phyloP scores from a whole-genome alignment of 2,797 vertebrate genomes.

The Hippopotamyrus pictus region DNA sequence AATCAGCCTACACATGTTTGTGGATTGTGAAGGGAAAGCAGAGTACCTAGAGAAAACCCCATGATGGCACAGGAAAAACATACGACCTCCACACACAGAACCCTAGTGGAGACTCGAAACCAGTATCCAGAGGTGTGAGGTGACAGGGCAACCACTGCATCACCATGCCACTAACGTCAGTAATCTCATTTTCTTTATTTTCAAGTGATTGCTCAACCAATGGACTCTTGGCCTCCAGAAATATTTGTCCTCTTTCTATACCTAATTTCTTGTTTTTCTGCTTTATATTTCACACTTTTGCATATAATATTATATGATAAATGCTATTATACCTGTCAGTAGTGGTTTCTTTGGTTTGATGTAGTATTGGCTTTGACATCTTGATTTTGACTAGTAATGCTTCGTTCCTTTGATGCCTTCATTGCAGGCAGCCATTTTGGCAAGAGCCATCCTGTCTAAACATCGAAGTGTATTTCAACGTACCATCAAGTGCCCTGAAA shows the following conservation, averaged over 20 bases:
- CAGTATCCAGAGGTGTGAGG: not conserved
- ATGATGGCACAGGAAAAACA: not conserved
- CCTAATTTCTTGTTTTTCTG: not conserved
- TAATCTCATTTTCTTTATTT: not conserved
- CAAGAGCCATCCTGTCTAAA: not conserved
- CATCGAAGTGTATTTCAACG: not conserved
- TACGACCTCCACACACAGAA: not conserved
- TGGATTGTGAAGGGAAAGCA: not conserved
- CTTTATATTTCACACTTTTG: not conserved
- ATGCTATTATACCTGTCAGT: not conserved
- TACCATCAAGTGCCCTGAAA: not conserved
- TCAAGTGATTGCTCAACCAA: not conserved
- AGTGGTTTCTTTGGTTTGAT: not conserved
- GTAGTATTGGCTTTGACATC: not conserved
- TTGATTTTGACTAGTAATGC: not conserved
- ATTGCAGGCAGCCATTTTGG: not conserved
- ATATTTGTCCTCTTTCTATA: not conserved
- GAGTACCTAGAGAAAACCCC: not conserved
- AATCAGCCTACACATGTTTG: not conserved
- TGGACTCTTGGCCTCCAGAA: not conserved
- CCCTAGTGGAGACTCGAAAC: not conserved
- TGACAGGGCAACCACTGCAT: not conserved
- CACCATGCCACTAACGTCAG: not conserved
- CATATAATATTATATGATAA: not conserved
- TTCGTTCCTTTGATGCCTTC: not conserved